Evolutionary conservation across 2,113 vertebrate species (phyloP).

Genomic region (Cinclus cinclus): DNA sequence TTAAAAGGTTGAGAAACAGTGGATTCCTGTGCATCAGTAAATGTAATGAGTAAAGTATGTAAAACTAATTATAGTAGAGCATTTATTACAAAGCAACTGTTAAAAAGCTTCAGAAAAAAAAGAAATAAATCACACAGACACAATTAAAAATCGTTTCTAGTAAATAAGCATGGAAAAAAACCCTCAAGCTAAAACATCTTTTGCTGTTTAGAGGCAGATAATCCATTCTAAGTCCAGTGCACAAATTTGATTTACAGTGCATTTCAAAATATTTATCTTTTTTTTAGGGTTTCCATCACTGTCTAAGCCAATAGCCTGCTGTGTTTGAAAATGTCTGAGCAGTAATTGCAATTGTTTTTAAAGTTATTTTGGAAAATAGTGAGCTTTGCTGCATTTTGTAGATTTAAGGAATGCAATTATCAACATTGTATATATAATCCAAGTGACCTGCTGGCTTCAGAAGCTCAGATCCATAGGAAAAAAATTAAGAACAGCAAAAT

Average conservation of each 20-base stretch:
- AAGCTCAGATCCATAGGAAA: slow-evolving; percentile 60
- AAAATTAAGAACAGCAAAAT: slow-evolving; percentile 67
- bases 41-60: not conserved
- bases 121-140: not conserved
- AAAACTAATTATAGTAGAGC: not conserved
- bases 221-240: slow-evolving; percentile 57
- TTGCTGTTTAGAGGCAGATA: slow-evolving; percentile 61
- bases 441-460: slow-evolving; percentile 77
- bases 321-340: slow-evolving; percentile 79
- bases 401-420: slow-evolving; percentile 75
- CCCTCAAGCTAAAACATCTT: slow-evolving; percentile 62
- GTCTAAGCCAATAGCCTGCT: slow-evolving; percentile 75
- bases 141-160: not conserved
- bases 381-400: slow-evolving; percentile 64
- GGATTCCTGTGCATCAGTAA: not conserved
- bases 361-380: slow-evolving; percentile 72
- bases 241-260: slow-evolving; percentile 75
- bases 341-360: slow-evolving; percentile 77
- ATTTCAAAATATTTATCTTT: slow-evolving; percentile 79
- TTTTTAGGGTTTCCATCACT: slow-evolving; percentile 75
- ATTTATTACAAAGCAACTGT: not conserved
- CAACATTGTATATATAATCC: slow-evolving; percentile 72
- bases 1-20: not conserved
- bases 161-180: slow-evolving; percentile 29
- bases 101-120: not conserved